These are phyloP conservation scores for Yponomeuta evonymella DNA, from an alignment of 2,888 invertebrate species.

Conservation along the genomic window DNA sequence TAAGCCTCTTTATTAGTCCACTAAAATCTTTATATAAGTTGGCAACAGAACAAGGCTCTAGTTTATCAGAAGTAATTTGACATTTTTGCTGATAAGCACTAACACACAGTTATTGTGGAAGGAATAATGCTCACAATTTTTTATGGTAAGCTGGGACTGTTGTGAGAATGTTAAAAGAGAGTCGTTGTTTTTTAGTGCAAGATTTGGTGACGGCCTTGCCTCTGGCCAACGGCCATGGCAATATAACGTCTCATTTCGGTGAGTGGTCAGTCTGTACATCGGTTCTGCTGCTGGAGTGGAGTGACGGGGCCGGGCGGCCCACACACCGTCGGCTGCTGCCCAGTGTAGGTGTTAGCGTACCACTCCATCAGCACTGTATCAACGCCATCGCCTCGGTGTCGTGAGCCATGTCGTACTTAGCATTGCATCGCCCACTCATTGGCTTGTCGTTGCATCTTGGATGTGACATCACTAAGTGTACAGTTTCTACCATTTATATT, in stretches of 20 bases:
- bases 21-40: conserved; percentile 26
- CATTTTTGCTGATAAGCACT: conserved; percentile 27
- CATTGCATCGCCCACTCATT: conserved; percentile 59
- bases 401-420: conserved; percentile 62
- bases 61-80: conserved; percentile 32
- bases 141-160: conserved; percentile 18
- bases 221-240: conserved; percentile 75
- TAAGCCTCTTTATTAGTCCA: conserved; percentile 6
- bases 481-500: conserved; percentile 47
- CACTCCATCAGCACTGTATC: conserved; percentile 39
- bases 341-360: conserved; percentile 45
- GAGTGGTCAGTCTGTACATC: conserved; percentile 69
- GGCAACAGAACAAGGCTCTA: conserved; percentile 22
- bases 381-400: conserved; percentile 51
- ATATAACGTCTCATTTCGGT: conserved; percentile 74
- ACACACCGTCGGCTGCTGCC: conserved; percentile 36
- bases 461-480: conserved; percentile 56
- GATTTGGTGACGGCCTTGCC: conserved; percentile 77
- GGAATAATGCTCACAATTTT: conserved; percentile 9
- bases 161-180: conserved; percentile 63
- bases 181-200: conserved; percentile 76
- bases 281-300: conserved; percentile 38
- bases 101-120: conserved; percentile 20
- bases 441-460: conserved; percentile 69
- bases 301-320: neutral